These are phyloP conservation scores for Mantis religiosa DNA, from an alignment of 2,888 invertebrate genomes.

Conservation along the genomic window DNA sequence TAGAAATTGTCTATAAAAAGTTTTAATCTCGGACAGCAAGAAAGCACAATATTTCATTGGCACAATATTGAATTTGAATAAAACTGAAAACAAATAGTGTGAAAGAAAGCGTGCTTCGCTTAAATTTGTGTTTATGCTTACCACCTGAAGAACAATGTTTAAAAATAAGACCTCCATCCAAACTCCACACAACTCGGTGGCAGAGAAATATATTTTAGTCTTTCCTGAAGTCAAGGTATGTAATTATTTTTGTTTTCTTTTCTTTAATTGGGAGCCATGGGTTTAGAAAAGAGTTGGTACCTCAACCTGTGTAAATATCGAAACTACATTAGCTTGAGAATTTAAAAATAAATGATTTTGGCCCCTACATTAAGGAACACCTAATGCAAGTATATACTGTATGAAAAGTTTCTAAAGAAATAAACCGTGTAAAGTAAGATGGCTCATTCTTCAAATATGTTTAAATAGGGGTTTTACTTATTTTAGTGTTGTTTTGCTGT, in stretches of 20 bases:
- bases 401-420: neutral
- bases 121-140: neutral
- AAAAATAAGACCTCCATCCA: neutral
- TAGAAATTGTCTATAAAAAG: neutral
- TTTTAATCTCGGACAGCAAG: neutral
- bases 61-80: neutral
- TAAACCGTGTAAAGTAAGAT: neutral
- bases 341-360: neutral
- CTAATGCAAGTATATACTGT: neutral
- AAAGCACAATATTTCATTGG: neutral
- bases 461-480: neutral
- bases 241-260: neutral
- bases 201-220: neutral
- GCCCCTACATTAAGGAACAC: neutral
- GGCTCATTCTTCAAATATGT: neutral
- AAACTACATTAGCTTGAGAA: neutral
- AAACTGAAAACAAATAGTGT: neutral
- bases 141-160: neutral
- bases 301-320: neutral
- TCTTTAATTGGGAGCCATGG: neutral
- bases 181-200: neutral
- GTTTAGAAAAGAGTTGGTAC: neutral
- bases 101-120: neutral
- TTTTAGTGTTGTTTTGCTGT: no score
- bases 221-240: neutral